phyloP scores from a whole-genome alignment of 1,140 invertebrate species.

The Paralvinella palmiformis region DNA sequence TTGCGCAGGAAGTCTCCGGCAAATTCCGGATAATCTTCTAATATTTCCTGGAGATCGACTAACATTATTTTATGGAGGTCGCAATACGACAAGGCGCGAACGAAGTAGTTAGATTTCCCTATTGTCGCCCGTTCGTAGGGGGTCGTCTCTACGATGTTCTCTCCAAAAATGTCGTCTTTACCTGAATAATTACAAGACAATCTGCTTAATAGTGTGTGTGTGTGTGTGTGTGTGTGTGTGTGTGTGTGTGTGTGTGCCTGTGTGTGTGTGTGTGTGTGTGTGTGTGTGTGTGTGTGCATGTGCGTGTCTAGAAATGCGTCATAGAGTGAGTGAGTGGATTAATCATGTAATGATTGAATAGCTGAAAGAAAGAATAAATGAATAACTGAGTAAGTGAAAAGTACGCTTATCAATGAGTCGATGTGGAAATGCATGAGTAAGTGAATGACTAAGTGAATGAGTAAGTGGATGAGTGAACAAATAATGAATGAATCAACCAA shows the following conservation, averaged over 20 bases:
- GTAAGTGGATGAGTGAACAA: no score
- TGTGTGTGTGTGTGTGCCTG: not conserved
- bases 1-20: constrained; percentile 42
- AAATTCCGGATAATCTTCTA: constrained; percentile 50
- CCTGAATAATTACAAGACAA: constrained; percentile 1
- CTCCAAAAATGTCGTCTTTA: constrained; percentile 85
- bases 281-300: not conserved
- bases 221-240: not conserved
- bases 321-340: no score
- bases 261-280: constrained; percentile 6
- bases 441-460: no score
- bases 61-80: constrained; percentile 50
- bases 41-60: constrained; percentile 41
- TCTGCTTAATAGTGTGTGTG: not conserved
- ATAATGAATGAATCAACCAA: no score
- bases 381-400: no score
- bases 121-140: not conserved
- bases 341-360: no score
- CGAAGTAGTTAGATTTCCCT: constrained; percentile 93
- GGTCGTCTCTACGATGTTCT: constrained; percentile 76
- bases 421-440: no score
- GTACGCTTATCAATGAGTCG: no score
- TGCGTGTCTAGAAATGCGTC: no score
- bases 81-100: constrained; percentile 58
- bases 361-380: no score